These are phyloP conservation scores for Xanthorhoe spadicearia DNA, from an alignment of 2,888 invertebrate species.

Conservation along the genomic window DNA sequence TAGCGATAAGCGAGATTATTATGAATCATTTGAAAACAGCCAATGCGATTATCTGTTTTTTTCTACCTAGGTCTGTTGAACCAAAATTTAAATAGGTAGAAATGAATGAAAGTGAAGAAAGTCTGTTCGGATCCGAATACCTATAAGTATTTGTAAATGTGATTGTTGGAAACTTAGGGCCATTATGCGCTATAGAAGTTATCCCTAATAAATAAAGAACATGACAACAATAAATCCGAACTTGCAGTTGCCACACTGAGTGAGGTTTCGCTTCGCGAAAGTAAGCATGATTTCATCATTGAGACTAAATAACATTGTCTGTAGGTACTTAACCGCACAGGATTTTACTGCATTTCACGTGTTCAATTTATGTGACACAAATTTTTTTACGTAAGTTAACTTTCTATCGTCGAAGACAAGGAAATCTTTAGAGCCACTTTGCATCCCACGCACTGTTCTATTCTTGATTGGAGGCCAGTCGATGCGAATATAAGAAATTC, in stretches of 20 bases:
- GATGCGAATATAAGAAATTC: constrained; percentile 14
- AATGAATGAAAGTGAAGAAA: constrained; percentile 22
- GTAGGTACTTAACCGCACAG: constrained; percentile 32
- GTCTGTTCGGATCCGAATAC: constrained; percentile 37
- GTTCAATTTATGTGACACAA: constrained; percentile 56
- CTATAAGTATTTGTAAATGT: background rate
- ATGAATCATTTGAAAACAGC: constrained; percentile 15
- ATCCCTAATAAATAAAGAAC: constrained; percentile 12
- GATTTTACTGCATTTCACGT: constrained; percentile 45
- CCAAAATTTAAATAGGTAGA: constrained; percentile 9
- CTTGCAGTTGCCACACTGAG: constrained; percentile 15
- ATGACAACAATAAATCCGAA: constrained; percentile 20
- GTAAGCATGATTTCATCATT: constrained; percentile 37
- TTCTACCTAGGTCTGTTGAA: background rate
- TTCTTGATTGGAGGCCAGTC: constrained; percentile 37
- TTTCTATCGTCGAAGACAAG: constrained; percentile 49
- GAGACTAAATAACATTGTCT: constrained; percentile 38
- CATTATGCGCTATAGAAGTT: constrained; percentile 12
- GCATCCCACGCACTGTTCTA: constrained; percentile 37
- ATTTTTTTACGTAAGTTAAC: constrained; percentile 48
- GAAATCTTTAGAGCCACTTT: constrained; percentile 40
- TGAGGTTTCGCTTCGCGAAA: constrained; percentile 39
- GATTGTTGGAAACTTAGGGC: constrained; percentile 6
- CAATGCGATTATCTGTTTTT: constrained; percentile 28
- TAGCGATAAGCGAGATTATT: constrained; percentile 19